Percentiles rank a stretch among this genome's conserved stretches.
phyloP scores from a whole-genome alignment of 2,113 vertebrate species.

The Saccopteryx bilineata region DNA sequence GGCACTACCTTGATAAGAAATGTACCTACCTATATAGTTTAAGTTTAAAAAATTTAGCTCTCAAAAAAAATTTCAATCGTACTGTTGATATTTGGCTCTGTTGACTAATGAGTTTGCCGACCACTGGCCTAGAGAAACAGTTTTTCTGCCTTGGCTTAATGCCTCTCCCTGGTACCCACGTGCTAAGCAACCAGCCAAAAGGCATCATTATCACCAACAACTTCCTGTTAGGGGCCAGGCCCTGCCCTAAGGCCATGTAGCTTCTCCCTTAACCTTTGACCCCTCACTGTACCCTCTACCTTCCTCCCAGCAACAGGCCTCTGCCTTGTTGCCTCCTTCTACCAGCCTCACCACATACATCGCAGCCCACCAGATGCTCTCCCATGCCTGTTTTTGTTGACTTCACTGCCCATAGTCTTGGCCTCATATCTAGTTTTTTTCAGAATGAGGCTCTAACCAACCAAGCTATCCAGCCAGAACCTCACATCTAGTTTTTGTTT shows the following conservation, averaged over 20 bases:
- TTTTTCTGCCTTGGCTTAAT: constrained; percentile 30
- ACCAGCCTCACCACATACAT: neutral
- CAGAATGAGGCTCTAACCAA: no score
- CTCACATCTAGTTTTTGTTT: no score
- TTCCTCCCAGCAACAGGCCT: neutral
- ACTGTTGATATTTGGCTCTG: no score
- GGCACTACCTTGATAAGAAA: no score
- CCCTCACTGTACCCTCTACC: neutral
- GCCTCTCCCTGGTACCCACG: constrained; percentile 33
- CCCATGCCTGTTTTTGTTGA: neutral
- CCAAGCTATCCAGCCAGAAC: no score
- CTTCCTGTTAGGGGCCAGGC: neutral
- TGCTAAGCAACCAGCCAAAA: constrained; percentile 45
- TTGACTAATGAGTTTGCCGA: no score
- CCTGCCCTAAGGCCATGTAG: neutral
- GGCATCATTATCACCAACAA: neutral
- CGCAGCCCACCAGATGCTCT: neutral
- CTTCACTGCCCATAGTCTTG: neutral
- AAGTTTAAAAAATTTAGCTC: no score
- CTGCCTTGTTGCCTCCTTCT: neutral
- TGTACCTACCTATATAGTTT: no score
- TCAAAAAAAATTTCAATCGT: no score
- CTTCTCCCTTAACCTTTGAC: neutral
- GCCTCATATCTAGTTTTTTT: neutral
- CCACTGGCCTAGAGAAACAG: neutral